Percentiles rank a stretch among this genome's conserved stretches.
These are phyloP conservation scores for Drosophila nigromelanica DNA, from an alignment of 1,140 invertebrate species.

Conservation along the genomic window DNA sequence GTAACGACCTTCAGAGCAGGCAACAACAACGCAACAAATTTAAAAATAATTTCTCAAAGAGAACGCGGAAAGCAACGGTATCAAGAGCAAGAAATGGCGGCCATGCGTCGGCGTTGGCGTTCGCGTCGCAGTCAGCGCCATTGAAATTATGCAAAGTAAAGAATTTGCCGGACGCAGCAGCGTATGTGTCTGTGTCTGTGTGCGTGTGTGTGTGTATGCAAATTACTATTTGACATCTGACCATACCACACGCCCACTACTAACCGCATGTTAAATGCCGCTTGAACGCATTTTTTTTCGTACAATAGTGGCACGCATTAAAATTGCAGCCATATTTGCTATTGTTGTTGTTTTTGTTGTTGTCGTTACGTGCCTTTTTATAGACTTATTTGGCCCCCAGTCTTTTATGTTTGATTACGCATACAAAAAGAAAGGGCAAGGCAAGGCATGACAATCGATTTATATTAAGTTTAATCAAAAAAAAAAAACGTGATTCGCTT, in stretches of 20 bases:
- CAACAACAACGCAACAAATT: conserved; percentile 62
- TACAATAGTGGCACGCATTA: conserved; percentile 46
- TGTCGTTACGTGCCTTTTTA: conserved; percentile 38
- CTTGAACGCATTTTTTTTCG: background rate
- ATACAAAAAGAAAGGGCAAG: conserved; percentile 2
- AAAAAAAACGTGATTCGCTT: conserved; percentile 45
- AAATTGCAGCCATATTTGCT: conserved; percentile 9
- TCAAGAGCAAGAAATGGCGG: conserved; percentile 62
- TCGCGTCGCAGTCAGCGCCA: conserved; percentile 36
- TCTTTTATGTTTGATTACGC: conserved; percentile 45
- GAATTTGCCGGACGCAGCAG: conserved; percentile 49
- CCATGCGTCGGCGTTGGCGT: conserved; percentile 59
- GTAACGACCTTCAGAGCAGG: conserved; percentile 71
- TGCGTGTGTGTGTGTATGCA: conserved; percentile 18
- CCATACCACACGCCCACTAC: conserved; percentile 4
- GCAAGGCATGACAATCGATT: conserved; percentile 63
- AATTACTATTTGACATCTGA: conserved; percentile 23
- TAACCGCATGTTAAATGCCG: conserved; percentile 13
- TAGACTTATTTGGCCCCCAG: conserved; percentile 40
- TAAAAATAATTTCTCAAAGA: conserved; percentile 80
- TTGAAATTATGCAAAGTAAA: conserved; percentile 73
- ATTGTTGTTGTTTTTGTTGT: background rate
- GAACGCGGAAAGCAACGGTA: conserved; percentile 50
- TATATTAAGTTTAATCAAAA: conserved; percentile 74
- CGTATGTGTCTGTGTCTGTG: background rate